A percentile compares a stretch with the other conserved stretches of the same genome.
These are phyloP conservation scores for Sebastolobus alascanus DNA, from an alignment of 2,797 vertebrate genomes.

Conservation along the genomic window DNA sequence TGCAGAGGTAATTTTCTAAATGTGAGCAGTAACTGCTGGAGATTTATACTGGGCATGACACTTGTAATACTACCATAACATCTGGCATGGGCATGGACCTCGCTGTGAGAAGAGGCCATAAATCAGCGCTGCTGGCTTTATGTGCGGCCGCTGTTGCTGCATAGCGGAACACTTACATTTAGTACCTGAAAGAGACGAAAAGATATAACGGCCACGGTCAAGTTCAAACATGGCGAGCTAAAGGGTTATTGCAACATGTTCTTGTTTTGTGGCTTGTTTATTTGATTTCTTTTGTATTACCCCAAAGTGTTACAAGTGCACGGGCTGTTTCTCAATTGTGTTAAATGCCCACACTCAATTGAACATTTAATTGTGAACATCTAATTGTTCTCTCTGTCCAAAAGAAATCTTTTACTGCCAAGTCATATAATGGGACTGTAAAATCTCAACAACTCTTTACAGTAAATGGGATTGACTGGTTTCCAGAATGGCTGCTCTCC, in stretches of 20 bases:
- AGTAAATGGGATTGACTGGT: slow-evolving; percentile 30
- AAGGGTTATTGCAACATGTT: slow-evolving; percentile 57
- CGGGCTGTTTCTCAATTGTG: slow-evolving; percentile 42
- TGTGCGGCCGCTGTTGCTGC: slow-evolving; percentile 68
- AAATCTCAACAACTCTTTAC: slow-evolving; percentile 61
- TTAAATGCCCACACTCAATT: slow-evolving; percentile 70
- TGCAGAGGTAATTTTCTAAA: slow-evolving; percentile 75
- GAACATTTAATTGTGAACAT: slow-evolving; percentile 68
- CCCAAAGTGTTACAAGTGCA: slow-evolving; percentile 33
- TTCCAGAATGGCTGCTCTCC: slow-evolving; percentile 8
- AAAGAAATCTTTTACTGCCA: slow-evolving; percentile 65
- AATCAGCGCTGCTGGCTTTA: slow-evolving; percentile 76
- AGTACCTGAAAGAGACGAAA: slow-evolving; percentile 48
- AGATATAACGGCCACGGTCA: slow-evolving; percentile 62
- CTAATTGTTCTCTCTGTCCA: slow-evolving; percentile 65
- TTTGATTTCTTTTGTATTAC: slow-evolving; percentile 50
- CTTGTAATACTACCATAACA: slow-evolving; percentile 80
- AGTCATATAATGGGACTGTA: slow-evolving; percentile 58
- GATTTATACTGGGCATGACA: slow-evolving; percentile 80
- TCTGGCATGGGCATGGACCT: slow-evolving; percentile 75
- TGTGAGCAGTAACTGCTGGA: slow-evolving; percentile 71
- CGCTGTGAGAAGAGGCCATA: slow-evolving; percentile 60
- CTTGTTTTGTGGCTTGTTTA: slow-evolving; percentile 56
- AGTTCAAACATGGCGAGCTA: slow-evolving; percentile 42
- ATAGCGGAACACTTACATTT: slow-evolving; percentile 64